Percentiles rank a stretch among this genome's conserved stretches.
These are phyloP conservation scores for Oxycera nigricornis DNA, from an alignment of 2,888 invertebrate genomes.

Conservation along the genomic window DNA sequence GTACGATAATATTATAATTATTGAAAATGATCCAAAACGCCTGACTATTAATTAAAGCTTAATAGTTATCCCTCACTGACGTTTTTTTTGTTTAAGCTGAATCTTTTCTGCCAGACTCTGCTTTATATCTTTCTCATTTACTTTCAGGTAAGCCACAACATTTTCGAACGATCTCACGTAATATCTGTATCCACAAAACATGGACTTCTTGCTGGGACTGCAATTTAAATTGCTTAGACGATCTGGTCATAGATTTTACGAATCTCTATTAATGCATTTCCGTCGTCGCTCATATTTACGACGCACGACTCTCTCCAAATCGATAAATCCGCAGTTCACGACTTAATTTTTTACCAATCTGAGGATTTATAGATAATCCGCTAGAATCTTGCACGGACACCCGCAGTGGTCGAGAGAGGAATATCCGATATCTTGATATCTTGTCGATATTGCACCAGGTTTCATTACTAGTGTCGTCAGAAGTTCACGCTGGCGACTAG, in stretches of 20 bases:
- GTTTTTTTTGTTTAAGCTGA: no score
- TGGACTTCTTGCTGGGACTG: constrained; percentile 18
- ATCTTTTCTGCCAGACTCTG: no score
- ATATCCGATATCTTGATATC: constrained; percentile 1
- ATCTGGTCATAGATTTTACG: constrained; percentile 29
- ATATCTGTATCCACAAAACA: not conserved
- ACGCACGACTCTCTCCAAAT: constrained; percentile 32
- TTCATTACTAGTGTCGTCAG: not conserved
- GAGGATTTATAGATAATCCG: constrained; percentile 34
- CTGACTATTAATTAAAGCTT: no score
- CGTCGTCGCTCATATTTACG: constrained; percentile 40
- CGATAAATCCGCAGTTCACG: constrained; percentile 37
- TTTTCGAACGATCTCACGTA: not conserved
- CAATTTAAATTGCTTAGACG: constrained; percentile 8
- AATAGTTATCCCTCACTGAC: no score
- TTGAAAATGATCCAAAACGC: no score
- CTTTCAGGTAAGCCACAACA: no score
- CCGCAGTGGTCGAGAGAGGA: constrained; percentile 24
- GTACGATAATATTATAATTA: no score
- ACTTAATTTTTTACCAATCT: constrained; percentile 24
- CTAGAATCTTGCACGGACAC: constrained; percentile 29
- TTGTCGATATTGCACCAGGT: constrained; percentile 18
- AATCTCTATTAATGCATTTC: constrained; percentile 36
- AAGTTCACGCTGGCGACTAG: not conserved
- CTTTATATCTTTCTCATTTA: not conserved